Evolutionary conservation across 2,888 invertebrate species (phyloP).

Genomic region (Dusona sp.): DNA sequence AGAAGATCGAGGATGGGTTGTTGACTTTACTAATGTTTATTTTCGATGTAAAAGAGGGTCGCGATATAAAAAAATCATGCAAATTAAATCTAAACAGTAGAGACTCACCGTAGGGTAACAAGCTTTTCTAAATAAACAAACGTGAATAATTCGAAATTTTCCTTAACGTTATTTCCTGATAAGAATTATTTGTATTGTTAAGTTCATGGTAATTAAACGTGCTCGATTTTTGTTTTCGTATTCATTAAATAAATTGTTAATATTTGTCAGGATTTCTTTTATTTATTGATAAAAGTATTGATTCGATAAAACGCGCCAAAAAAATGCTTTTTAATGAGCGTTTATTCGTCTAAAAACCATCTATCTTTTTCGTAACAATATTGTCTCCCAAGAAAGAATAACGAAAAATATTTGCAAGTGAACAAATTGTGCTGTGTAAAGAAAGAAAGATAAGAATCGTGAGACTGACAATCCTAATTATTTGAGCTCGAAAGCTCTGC

Average conservation of each 20-base stretch:
- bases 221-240: neutral
- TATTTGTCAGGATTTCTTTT: neutral
- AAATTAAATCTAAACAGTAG: constrained; percentile 2
- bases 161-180: neutral
- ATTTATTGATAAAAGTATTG: neutral
- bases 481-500: constrained; percentile 2
- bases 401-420: neutral
- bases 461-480: neutral
- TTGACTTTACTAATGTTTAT: neutral
- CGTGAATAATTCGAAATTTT: neutral
- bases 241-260: neutral
- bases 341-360: neutral
- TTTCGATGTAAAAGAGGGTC: neutral
- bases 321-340: neutral
- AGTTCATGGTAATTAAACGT: neutral
- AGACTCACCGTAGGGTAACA: neutral
- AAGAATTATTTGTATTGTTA: neutral
- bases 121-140: neutral
- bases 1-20: neutral
- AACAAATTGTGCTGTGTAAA: neutral
- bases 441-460: neutral
- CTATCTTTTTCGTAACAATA: neutral
- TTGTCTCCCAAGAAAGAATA: neutral
- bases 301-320: neutral
- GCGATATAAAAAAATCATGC: neutral